These are phyloP conservation scores for Eulemur macaco DNA, from an alignment of 2,113 vertebrate genomes.

Conservation along the genomic window DNA sequence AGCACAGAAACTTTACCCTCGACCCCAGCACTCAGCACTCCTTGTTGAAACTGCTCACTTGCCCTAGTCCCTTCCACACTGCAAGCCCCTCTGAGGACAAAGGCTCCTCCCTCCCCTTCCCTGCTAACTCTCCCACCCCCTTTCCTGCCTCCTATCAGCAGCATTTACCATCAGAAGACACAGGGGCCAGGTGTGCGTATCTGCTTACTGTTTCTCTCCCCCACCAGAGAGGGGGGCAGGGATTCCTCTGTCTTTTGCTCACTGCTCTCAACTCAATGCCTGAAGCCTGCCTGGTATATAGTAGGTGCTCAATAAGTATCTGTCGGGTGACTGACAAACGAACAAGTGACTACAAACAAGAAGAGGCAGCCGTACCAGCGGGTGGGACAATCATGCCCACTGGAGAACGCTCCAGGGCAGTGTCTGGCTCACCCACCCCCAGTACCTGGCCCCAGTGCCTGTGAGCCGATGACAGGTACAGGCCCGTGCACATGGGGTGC, in stretches of 20 bases:
- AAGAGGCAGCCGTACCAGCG: rapidly evolving
- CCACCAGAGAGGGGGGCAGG: rapidly evolving
- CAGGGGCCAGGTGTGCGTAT: rapidly evolving
- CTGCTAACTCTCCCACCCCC: rapidly evolving
- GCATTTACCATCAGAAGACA: rapidly evolving
- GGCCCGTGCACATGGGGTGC: rapidly evolving
- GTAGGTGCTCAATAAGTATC: rapidly evolving
- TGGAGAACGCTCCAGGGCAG: background rate
- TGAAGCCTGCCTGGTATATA: background rate
- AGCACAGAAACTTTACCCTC: background rate
- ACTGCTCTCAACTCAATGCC: background rate
- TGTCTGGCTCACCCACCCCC: background rate
- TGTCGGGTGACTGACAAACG: background rate
- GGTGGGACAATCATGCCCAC: too few species aligned
- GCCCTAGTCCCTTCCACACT: rapidly evolving
- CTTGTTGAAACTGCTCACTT: rapidly evolving
- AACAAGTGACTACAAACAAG: background rate
- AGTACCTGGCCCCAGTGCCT: rapidly evolving
- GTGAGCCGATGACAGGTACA: rapidly evolving
- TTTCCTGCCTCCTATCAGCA: background rate
- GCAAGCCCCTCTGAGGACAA: background rate
- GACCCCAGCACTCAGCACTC: rapidly evolving
- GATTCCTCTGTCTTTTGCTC: background rate
- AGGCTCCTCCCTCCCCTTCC: background rate
- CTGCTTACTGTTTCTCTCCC: too few species aligned